Conservation (phyloP, 2,888 invertebrate genomes). For the Chesias legatella region DNA sequence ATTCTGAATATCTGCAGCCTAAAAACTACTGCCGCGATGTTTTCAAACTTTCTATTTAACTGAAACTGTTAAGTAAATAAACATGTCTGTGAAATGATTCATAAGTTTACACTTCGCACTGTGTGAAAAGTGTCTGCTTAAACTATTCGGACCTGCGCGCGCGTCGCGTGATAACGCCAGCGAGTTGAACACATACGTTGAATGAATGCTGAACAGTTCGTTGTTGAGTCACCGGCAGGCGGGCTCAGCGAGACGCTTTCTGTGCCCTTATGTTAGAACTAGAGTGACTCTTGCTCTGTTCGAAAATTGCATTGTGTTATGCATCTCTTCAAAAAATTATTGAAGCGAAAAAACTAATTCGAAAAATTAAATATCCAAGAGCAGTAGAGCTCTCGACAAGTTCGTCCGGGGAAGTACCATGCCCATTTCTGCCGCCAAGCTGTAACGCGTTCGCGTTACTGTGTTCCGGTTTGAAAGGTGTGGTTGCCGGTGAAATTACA, state of each 20-base stretch:
- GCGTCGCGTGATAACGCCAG: slow-evolving; percentile 42
- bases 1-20: slow-evolving; percentile 33
- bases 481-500: too few species aligned
- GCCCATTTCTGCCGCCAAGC: too few species aligned
- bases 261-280: slow-evolving; percentile 29
- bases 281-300: slow-evolving; percentile 26
- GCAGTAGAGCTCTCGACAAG: too few species aligned
- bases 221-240: slow-evolving; percentile 66
- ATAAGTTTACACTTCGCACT: slow-evolving; percentile 37
- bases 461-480: too few species aligned
- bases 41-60: slow-evolving; percentile 30
- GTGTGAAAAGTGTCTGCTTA: slow-evolving; percentile 43
- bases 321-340: not conserved
- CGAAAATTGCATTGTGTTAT: slow-evolving; percentile 17
- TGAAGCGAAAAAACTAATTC: too few species aligned
- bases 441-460: too few species aligned
- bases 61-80: slow-evolving; percentile 26
- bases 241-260: slow-evolving; percentile 55
- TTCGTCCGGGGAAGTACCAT: too few species aligned
- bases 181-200: slow-evolving; percentile 40
- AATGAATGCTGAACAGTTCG: slow-evolving; percentile 63
- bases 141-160: slow-evolving; percentile 48
- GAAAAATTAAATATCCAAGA: too few species aligned
- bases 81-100: slow-evolving; percentile 43
- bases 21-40: slow-evolving; percentile 17